Conservation (phyloP, 2,888 invertebrate genomes). For the Drosophila yooni region DNA sequence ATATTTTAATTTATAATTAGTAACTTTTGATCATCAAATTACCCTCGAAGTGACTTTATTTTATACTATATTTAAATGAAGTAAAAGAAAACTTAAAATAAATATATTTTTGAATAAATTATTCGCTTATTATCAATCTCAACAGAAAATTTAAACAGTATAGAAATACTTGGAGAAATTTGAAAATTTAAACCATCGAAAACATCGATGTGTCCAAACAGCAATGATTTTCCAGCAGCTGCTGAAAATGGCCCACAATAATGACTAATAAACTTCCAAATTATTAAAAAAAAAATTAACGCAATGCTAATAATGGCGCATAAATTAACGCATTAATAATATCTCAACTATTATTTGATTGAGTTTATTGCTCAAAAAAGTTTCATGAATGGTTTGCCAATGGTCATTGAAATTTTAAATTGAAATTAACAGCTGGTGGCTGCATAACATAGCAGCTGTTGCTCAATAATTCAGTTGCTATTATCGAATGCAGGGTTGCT, state of each 20-base stretch:
- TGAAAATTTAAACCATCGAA: too few relatives aligned
- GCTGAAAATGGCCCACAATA: neutral
- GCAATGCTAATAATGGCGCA: too few relatives aligned
- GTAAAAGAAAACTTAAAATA: too few relatives aligned
- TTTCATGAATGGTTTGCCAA: neutral
- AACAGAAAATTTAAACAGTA: too few relatives aligned
- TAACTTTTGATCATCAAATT: too few relatives aligned
- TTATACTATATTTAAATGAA: too few relatives aligned
- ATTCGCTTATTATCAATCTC: too few relatives aligned
- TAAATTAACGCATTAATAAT: too few relatives aligned
- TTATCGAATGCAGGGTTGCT: constrained; percentile 9
- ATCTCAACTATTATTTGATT: neutral
- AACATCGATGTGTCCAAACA: neutral
- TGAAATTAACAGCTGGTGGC: neutral
- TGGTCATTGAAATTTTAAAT: neutral
- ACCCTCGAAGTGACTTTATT: too few relatives aligned
- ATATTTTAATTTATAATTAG: too few relatives aligned
- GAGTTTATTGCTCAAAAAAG: neutral
- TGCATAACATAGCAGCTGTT: neutral
- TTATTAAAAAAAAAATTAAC: neutral
- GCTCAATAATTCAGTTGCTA: neutral
- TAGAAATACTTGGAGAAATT: too few relatives aligned
- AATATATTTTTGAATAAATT: too few relatives aligned
- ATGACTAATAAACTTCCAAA: neutral
- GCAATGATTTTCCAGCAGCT: neutral